These are phyloP conservation scores for Cremastinae sp. DNA, from an alignment of 2,888 invertebrate species.

Conservation along the genomic window DNA sequence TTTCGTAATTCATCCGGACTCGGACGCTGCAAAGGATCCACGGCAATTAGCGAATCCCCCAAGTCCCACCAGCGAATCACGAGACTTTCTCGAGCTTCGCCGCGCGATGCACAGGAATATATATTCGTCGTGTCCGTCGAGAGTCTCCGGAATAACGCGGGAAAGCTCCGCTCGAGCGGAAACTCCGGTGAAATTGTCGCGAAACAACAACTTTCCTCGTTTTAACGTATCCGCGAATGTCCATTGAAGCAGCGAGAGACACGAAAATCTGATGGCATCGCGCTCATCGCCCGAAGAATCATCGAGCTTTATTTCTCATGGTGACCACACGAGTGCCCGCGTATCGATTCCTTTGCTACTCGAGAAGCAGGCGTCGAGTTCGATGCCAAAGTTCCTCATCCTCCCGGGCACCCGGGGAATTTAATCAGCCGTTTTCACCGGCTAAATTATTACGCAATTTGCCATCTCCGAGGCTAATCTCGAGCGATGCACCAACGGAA, in stretches of 20 bases:
- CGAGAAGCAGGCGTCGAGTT: slow-evolving; percentile 49
- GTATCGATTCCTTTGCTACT: slow-evolving; percentile 62
- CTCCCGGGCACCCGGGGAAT: slow-evolving; percentile 65
- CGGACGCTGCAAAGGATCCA: slow-evolving; percentile 49
- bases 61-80: slow-evolving; percentile 62
- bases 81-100: slow-evolving; percentile 39
- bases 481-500: slow-evolving; percentile 40
- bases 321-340: slow-evolving; percentile 22
- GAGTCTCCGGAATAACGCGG: slow-evolving; percentile 15
- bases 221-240: not conserved
- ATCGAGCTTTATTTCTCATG: slow-evolving; percentile 12
- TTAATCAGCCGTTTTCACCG: slow-evolving; percentile 72
- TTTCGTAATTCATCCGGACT: slow-evolving; percentile 64
- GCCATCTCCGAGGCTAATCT: slow-evolving; percentile 61
- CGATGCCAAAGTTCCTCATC: slow-evolving; percentile 67
- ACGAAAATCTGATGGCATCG: no score
- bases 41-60: slow-evolving; percentile 64
- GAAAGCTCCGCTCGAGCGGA: slow-evolving; percentile 18
- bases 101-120: slow-evolving; percentile 38
- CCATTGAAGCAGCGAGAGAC: not conserved
- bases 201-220: slow-evolving; percentile 10
- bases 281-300: no score
- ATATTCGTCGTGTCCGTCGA: slow-evolving; percentile 27
- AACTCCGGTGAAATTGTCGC: slow-evolving; percentile 3
- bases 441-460: slow-evolving; percentile 71